A percentile compares a stretch with the other conserved stretches of the same genome.
Evolutionary conservation across 2,888 invertebrate species (phyloP).

Genomic region (Heteromurus nitidus): DNA sequence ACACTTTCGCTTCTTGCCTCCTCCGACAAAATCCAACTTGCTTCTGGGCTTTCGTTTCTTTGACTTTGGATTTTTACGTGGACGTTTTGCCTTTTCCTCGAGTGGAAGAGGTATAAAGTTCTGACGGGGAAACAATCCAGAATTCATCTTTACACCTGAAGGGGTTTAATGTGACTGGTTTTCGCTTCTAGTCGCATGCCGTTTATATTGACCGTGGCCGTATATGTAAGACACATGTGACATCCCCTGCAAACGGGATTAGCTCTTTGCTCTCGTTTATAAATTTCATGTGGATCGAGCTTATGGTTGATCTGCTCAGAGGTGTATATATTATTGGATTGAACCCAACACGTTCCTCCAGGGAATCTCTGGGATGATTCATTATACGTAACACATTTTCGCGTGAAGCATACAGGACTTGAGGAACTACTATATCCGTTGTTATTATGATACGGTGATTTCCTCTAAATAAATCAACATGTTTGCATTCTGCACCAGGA

Average conservation of each 20-base stretch:
- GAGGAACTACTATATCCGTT: constrained; percentile 1
- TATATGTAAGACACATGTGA: constrained; percentile 13
- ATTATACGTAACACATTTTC: neutral
- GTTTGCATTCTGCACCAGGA: neutral
- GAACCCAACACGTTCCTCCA: neutral
- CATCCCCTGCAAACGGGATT: constrained; percentile 14
- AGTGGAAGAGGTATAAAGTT: too few species aligned
- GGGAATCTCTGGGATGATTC: neutral
- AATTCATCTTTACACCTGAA: too few species aligned
- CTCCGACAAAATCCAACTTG: too few species aligned
- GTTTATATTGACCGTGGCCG: neutral
- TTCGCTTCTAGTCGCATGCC: too few species aligned
- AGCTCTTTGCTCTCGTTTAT: constrained; percentile 9
- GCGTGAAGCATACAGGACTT: neutral
- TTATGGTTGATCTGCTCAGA: neutral
- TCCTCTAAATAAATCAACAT: constrained; percentile 21
- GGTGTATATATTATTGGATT: constrained; percentile 20
- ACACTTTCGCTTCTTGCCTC: constrained; percentile 14
- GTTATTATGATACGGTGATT: constrained; percentile 17
- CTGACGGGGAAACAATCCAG: too few species aligned
- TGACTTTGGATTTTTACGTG: too few species aligned
- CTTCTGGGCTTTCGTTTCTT: too few species aligned
- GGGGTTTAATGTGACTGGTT: too few species aligned
- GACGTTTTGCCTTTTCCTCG: too few species aligned
- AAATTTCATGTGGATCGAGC: neutral